A percentile compares a stretch with the other conserved stretches of the same genome.
phyloP scores from a whole-genome alignment of 2,888 invertebrate genomes.

The Orthonevra nobilis region DNA sequence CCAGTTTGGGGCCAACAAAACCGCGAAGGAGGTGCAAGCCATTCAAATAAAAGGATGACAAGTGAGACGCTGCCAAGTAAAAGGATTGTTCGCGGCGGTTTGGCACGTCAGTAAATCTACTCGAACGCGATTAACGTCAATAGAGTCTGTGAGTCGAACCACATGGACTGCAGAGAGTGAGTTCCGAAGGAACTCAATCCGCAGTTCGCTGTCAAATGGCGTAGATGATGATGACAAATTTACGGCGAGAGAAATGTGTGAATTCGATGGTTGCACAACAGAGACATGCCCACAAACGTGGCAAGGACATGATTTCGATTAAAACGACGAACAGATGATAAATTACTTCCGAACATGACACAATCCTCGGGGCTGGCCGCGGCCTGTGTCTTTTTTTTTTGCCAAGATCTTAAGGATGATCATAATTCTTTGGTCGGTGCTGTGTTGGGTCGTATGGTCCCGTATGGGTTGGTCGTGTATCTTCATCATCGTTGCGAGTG shows the following conservation, averaged over 20 bases:
- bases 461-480: constrained; percentile 21
- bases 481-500: constrained; percentile 58
- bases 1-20: constrained; percentile 2
- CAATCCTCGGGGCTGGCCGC: constrained; percentile 28
- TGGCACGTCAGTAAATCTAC: constrained; percentile 38
- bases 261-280: constrained; percentile 48
- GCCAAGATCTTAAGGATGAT: constrained; percentile 61
- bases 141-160: constrained; percentile 18
- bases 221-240: constrained; percentile 65
- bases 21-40: constrained; percentile 32
- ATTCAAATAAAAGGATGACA: constrained; percentile 58
- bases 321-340: constrained; percentile 68
- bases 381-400: not conserved
- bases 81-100: constrained; percentile 29
- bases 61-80: constrained; percentile 32
- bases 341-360: constrained; percentile 68
- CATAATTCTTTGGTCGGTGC: constrained; percentile 53
- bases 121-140: constrained; percentile 60
- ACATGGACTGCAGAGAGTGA: constrained; percentile 17
- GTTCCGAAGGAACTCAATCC: not conserved
- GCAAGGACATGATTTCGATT: constrained; percentile 64
- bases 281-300: constrained; percentile 4
- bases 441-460: not conserved
- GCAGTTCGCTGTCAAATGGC: constrained; percentile 45
- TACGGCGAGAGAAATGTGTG: constrained; percentile 63